Conservation (phyloP, 1,140 invertebrate genomes). For the Hyles euphorbiae region DNA sequence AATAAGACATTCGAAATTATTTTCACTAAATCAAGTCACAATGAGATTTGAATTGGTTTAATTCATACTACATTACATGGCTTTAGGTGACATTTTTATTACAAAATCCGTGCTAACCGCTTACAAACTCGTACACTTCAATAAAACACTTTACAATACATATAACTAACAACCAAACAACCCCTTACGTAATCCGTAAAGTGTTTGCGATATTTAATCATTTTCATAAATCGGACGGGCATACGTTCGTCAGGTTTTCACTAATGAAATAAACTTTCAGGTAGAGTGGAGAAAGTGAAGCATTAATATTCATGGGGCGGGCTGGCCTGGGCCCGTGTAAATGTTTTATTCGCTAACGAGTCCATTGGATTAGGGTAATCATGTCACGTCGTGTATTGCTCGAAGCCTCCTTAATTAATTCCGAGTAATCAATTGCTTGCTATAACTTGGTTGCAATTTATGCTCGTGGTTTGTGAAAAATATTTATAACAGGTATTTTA, state of each 20-base stretch:
- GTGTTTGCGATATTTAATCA: conserved; percentile 1
- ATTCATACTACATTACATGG: too few species aligned
- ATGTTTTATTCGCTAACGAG: conserved; percentile 73
- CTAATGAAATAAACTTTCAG: conserved; percentile 70
- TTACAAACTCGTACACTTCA: too few species aligned
- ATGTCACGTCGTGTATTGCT: conserved; percentile 61
- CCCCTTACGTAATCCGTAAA: background rate
- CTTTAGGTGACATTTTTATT: too few species aligned
- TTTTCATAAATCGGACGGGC: conserved; percentile 1
- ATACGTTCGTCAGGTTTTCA: conserved; percentile 20
- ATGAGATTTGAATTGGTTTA: too few species aligned
- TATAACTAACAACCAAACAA: background rate
- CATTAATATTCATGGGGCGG: conserved; percentile 65
- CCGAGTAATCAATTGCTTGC: conserved; percentile 48
- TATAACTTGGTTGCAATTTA: conserved; percentile 1
- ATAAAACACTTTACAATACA: too few species aligned
- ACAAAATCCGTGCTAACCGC: too few species aligned
- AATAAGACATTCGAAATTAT: too few species aligned
- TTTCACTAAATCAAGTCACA: too few species aligned
- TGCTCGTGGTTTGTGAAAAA: too few species aligned
- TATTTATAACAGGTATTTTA: background rate
- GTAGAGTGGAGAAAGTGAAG: conserved; percentile 44
- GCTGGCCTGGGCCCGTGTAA: conserved; percentile 53
- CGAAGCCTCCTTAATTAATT: conserved; percentile 57
- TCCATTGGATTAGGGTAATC: conserved; percentile 64